Base-by-base conservation (phyloP, 1,140 invertebrate genomes). In the Venturia canescens region DNA sequence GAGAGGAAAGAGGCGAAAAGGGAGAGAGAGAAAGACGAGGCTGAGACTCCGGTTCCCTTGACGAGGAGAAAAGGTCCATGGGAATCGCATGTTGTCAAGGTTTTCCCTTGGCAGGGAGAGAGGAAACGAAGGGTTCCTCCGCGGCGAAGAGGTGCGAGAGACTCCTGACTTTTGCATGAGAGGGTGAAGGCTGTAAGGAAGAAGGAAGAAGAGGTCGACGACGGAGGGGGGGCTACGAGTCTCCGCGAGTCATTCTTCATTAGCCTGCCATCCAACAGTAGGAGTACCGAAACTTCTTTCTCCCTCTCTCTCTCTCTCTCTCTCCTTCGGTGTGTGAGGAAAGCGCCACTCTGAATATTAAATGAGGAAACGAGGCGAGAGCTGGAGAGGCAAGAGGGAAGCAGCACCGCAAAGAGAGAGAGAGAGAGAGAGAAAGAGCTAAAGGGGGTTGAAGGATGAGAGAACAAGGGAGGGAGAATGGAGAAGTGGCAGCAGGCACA, bases 231-330 rank as follows among this genome's bases (percentile, higher is more conserved):
- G 38, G 16, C 16, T 50, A 69, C 34, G 57, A 67, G 53, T 66
- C 53, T 76, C 77, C 34, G 67, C 69, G 80, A 84, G 83, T 84
- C 83, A 82, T 82, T 84, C 80, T 82, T 82, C 80, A 84, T 84
- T 84, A 82, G 69, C 78, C 67, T 80, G 70, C 63, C 38, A 77
- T 26, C 75, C 57, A 34, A n/a, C 53, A 21, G 57, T 27, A 77
- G 63, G 67, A 70, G 50, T 70, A 34, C 48, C 78, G 57, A 66
- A 71, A 75, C 78, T 23, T 69, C 63, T 26, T 29, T 26, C n/a
- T 57, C 63, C 27, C 66, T 77, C 78, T 63, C 60, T 63, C 26
- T 63, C 53, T 66, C 50, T 50, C 48, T 5, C 3, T 4, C 48
- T 53, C 50, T 63, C 66, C 48, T 1, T 31, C 13, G 1, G 66